Evolutionary conservation across 2,113 vertebrate species (phyloP).

Genomic region (Turdus rufiventris): DNA sequence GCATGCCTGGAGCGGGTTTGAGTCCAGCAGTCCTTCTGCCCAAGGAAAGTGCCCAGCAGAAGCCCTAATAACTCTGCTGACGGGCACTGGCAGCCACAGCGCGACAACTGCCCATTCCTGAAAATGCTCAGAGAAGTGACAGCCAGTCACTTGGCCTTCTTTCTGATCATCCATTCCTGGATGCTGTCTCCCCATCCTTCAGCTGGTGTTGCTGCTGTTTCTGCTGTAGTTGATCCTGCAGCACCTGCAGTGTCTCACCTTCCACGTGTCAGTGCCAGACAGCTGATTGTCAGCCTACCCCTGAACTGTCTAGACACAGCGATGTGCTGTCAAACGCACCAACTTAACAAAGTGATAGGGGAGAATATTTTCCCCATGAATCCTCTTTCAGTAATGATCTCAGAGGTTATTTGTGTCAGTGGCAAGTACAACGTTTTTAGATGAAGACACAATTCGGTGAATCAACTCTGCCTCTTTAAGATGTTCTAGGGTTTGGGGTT

Average conservation of each 20-base stretch:
- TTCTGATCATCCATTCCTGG: not conserved
- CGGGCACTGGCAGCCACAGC: not conserved
- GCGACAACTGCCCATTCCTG: not conserved
- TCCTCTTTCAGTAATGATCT: not conserved
- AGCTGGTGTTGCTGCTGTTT: not conserved
- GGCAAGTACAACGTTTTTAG: not conserved
- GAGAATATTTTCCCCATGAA: not conserved
- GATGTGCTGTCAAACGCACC: slow-evolving; percentile 28
- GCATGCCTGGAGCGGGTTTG: rapidly evolving
- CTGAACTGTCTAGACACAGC: not conserved
- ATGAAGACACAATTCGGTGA: not conserved
- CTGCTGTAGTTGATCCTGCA: not conserved
- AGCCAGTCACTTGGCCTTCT: not conserved
- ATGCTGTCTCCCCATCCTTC: not conserved
- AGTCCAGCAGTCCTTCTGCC: not conserved
- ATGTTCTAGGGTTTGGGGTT: not conserved
- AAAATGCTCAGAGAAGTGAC: not conserved
- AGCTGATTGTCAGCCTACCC: slow-evolving; percentile 36
- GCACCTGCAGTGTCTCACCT: not conserved
- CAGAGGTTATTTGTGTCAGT: not conserved
- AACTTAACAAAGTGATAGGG: slow-evolving; percentile 3
- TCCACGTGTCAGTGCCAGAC: not conserved
- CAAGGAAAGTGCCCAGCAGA: not conserved
- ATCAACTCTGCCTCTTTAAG: not conserved
- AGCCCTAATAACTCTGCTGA: not conserved